Base-by-base conservation (phyloP, 2,113 vertebrate species). In the Xenus cinereus region DNA sequence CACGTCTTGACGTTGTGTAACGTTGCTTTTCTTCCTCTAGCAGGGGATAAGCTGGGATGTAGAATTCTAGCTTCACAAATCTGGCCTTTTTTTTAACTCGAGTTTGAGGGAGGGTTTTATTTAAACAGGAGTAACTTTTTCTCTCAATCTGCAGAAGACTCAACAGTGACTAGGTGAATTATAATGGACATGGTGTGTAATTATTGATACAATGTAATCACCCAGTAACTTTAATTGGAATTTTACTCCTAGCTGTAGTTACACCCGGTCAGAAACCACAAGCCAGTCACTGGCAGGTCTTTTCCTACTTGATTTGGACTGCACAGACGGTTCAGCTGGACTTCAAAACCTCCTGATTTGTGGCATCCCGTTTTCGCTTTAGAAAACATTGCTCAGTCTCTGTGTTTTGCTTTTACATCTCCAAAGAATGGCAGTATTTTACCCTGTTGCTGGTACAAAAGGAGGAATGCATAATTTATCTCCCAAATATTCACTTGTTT, bases 261-360 rank as follows among this genome's bases (percentile, higher is more conserved):
- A 59, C 0, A 2, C 15, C 10, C 0, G 0, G 27, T 53, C 50
- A 71, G 46, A n/a, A 53, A 50, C 33, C 28, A 12, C 0, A 2
- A 71, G 16, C 14, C 28, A 24, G 35, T 30, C 41, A 45, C 41
- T 1, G 0, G 30, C 27, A 39, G n/a, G 20, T 32, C 64, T 79
- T 48, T 59, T 62, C 30, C 57, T 48, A 4, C 35, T 46, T 4
- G 7, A 16, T 28, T 66, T 39, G 50, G 45, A 16, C 33, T 16
- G 76, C 21, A 14, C 1, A 1, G 30, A 19, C 0, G 1, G 27
- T 23, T 45, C 32, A 12, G 66, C 41, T 68, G 32, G 41, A 35
- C 60, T 86, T 59, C 6, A 35, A 6, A 64, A 66, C 60, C 18
- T 69, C 50, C 30, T 13, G 6, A 15, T 77, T 84, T 82, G 12